Evolutionary conservation across 2,888 invertebrate species (phyloP).

Genomic region (Esperia sulphurella): DNA sequence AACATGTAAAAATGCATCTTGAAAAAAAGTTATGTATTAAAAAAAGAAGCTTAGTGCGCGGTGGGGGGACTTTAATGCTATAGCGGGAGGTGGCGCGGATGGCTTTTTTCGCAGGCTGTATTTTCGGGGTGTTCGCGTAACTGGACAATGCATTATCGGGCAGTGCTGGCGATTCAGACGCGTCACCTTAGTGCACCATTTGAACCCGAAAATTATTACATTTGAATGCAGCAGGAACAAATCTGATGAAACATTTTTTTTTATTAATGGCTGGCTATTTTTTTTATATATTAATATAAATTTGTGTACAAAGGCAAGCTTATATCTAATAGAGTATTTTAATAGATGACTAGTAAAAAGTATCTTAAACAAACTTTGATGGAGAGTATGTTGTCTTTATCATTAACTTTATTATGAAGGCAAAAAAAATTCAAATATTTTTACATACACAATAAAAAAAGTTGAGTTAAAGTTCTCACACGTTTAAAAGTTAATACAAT

Average conservation of each 20-base stretch:
- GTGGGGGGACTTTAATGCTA: slow-evolving; percentile 73
- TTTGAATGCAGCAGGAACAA: slow-evolving; percentile 36
- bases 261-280: too few relatives aligned
- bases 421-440: too few relatives aligned
- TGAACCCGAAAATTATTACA: slow-evolving; percentile 47
- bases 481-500: too few relatives aligned
- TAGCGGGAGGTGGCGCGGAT: slow-evolving; percentile 69
- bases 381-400: too few relatives aligned
- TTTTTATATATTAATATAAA: too few relatives aligned
- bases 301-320: too few relatives aligned
- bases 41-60: slow-evolving; percentile 78
- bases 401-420: too few relatives aligned
- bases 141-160: slow-evolving; percentile 77
- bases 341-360: too few relatives aligned
- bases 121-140: slow-evolving; percentile 72
- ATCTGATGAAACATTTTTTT: slow-evolving; percentile 19
- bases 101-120: slow-evolving; percentile 76
- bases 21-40: slow-evolving; percentile 80
- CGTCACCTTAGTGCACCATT: slow-evolving; percentile 68
- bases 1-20: slow-evolving; percentile 80
- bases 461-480: too few relatives aligned
- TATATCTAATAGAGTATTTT: too few relatives aligned
- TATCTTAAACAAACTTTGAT: too few relatives aligned
- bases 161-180: slow-evolving; percentile 49
- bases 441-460: too few relatives aligned